Base-by-base conservation (phyloP, 2,888 invertebrate species). In the Adelphocoris suturalis region DNA sequence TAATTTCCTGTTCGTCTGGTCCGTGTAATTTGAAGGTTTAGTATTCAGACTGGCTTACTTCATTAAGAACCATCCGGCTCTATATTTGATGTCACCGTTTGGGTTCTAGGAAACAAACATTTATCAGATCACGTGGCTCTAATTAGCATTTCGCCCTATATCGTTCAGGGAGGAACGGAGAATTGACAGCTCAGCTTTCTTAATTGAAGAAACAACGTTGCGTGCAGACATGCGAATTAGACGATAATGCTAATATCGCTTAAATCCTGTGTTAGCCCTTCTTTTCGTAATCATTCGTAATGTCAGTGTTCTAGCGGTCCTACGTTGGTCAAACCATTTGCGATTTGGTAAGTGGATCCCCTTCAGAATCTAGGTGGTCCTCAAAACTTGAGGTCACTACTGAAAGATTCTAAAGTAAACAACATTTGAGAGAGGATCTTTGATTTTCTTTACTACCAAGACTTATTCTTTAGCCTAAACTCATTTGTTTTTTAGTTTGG, bases 31-130 rank as follows among this genome's bases (percentile, higher is more conserved):
- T 28, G 23, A 28, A n/a, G 86, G 68, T 86, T 86, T 57, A 86
- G 86, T 14, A 68, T 68, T 68, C 57, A 86, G 68, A 86, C 9
- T 27, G 37, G 68, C 75, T 86, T 68, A 61, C 55, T 55, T 61
- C 28, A 46, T 46, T 47, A 7, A 16, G 46, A 78, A 46, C 78
- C 37, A 14, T 46, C 78, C 46, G 46, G 7, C 28, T 46, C 78
- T 46, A 27, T 19, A 27, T 76, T 76, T 76, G 76, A 76, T 76
- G 76, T n/a, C 47, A 19, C 78, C 46, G 3, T 37, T 78, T 46
- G 28, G 23, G 23, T 19, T 28, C 46, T 37, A 78, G 78, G 78
- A 78, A 78, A 78, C 47, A 47, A 78, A 68, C 68, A 68, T 68
- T 16, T 14, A 37, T 57, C 68, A 0, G 68, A 11, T 68, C 68